Evolutionary conservation across 2,113 vertebrate species (phyloP).

Genomic region (Semnopithecus entellus): DNA sequence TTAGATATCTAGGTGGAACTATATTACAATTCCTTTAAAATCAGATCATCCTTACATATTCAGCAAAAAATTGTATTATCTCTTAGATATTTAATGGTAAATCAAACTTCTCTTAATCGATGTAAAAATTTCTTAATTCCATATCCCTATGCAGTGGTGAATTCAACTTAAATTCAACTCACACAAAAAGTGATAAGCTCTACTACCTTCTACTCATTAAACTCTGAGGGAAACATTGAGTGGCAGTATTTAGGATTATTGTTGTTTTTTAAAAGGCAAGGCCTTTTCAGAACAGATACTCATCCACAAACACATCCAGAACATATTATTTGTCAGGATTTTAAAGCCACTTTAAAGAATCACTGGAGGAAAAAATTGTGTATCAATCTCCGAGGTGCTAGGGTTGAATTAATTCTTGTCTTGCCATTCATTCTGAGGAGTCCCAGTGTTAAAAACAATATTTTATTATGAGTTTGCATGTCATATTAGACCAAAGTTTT

Average conservation of each 20-base stretch:
- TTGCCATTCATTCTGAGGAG: background rate
- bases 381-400: background rate
- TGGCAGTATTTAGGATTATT: background rate
- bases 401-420: background rate
- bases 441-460: background rate
- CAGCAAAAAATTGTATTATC: background rate
- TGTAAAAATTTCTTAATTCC: background rate
- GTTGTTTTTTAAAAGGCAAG: background rate
- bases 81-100: background rate
- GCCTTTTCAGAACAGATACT: background rate
- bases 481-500: background rate
- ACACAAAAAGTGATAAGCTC: background rate
- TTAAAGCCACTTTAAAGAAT: slow-evolving; percentile 6
- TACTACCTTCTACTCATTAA: background rate
- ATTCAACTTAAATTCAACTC: slow-evolving; percentile 16
- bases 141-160: background rate
- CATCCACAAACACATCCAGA: background rate
- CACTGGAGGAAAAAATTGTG: background rate
- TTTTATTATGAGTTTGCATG: background rate
- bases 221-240: background rate
- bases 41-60: background rate
- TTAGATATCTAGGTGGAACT: background rate
- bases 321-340: background rate
- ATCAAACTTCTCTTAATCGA: background rate
- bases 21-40: background rate